Conservation (phyloP, 2,888 invertebrate species). For the Ischnus inquisitorius region DNA sequence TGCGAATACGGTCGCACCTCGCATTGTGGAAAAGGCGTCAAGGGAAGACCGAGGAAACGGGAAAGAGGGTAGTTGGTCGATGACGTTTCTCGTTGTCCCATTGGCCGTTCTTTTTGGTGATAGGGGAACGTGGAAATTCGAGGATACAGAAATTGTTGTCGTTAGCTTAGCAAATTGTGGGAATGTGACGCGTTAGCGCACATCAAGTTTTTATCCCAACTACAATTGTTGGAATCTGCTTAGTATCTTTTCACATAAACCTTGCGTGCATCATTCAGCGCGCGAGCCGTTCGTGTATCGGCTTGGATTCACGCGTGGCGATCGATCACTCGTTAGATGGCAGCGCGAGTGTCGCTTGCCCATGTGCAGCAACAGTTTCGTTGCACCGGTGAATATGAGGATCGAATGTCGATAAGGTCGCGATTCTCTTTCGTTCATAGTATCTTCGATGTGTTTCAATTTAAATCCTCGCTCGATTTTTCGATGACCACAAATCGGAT, state of each 20-base stretch:
- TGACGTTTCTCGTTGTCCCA: slow-evolving; percentile 2
- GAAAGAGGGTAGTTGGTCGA: slow-evolving; percentile 6
- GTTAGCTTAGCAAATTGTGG: not conserved
- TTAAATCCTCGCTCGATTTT: no score
- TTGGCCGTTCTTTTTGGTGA: slow-evolving; percentile 9
- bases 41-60: not conserved
- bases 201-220: not conserved
- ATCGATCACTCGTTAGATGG: no score
- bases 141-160: not conserved
- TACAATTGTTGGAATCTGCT: not conserved
- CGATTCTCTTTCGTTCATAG: no score
- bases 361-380: no score
- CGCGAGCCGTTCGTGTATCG: no score
- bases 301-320: no score
- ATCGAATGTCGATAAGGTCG: no score
- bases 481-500: no score
- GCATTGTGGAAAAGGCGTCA: slow-evolving; percentile 15
- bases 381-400: no score
- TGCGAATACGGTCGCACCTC: slow-evolving; percentile 39
- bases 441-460: no score
- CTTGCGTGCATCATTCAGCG: not conserved
- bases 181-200: not conserved
- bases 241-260: not conserved
- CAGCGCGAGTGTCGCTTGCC: no score
- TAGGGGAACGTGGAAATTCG: not conserved